A percentile compares a stretch with the other conserved stretches of the same genome.
phyloP scores from a whole-genome alignment of 2,888 invertebrate genomes.

The Agelastica alni region DNA sequence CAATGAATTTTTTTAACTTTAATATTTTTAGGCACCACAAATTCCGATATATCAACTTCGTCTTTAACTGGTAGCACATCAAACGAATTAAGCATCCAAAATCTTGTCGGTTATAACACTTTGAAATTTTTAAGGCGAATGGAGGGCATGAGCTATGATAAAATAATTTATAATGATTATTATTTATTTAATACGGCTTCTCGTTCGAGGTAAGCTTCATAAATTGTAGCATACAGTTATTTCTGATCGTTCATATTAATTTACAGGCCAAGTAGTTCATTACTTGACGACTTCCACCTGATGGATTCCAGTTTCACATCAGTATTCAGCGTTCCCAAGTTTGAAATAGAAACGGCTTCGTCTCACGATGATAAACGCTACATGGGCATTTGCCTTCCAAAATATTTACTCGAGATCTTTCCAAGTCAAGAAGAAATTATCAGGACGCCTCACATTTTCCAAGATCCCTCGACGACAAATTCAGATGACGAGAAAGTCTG shows the following conservation, averaged over 20 bases:
- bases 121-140: conserved; percentile 65
- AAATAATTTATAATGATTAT: conserved; percentile 35
- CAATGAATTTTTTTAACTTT: not conserved
- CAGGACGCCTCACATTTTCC: conserved; percentile 29
- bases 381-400: conserved; percentile 77
- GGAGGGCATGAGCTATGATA: conserved; percentile 36
- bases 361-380: conserved; percentile 57
- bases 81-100: conserved; percentile 70
- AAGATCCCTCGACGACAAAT: conserved; percentile 16
- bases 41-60: conserved; percentile 60
- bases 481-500: conserved; percentile 13
- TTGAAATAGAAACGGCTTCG: conserved; percentile 40
- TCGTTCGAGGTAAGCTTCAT: conserved; percentile 34
- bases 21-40: conserved; percentile 57
- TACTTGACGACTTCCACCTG: conserved; percentile 32
- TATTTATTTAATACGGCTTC: conserved; percentile 37
- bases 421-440: conserved; percentile 37
- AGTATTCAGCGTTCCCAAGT: conserved; percentile 49
- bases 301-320: conserved; percentile 46
- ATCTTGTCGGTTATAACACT: conserved; percentile 77
- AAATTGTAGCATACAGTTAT: not conserved
- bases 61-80: conserved; percentile 58
- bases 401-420: conserved; percentile 69
- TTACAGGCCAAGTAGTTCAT: conserved; percentile 33
- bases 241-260: conserved; percentile 11